Conservation (phyloP, 2,888 invertebrate genomes). For the Papilio demoleus region DNA sequence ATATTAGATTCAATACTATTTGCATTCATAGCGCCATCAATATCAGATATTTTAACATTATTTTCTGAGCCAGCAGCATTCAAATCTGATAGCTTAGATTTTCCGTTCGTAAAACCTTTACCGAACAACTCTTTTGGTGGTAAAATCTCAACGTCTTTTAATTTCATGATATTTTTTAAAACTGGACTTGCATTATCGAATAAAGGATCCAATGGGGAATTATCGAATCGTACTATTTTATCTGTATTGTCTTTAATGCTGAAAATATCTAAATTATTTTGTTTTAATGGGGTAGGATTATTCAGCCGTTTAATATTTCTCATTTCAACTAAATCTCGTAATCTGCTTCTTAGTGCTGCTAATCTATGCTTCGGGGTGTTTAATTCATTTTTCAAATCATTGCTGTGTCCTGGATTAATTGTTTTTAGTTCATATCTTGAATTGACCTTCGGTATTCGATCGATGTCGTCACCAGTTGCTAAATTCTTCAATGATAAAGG, state of each 20-base stretch:
- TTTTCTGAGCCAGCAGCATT: conserved; percentile 34
- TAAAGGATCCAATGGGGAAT: conserved; percentile 40
- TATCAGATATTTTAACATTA: not conserved
- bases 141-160: conserved; percentile 60
- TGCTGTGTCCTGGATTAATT: not conserved
- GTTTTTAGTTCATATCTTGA: conserved; percentile 4
- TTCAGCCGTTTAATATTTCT: conserved; percentile 24
- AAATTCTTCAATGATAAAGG: conserved; percentile 24
- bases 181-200: conserved; percentile 45
- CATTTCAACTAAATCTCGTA: conserved; percentile 31
- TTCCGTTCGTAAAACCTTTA: conserved; percentile 24
- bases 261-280: conserved; percentile 19
- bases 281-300: conserved; percentile 16
- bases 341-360: conserved; percentile 28
- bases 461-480: not conserved
- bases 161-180: conserved; percentile 57
- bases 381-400: conserved; percentile 12
- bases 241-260: not conserved
- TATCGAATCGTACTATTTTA: not conserved
- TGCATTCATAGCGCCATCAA: not conserved
- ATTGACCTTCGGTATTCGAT: not conserved
- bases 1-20: not conserved
- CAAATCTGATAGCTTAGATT: conserved; percentile 24
- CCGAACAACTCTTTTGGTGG: conserved; percentile 42
- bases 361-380: conserved; percentile 22